phyloP scores from a whole-genome alignment of 2,113 vertebrate genomes.

The Chunga burmeisteri region DNA sequence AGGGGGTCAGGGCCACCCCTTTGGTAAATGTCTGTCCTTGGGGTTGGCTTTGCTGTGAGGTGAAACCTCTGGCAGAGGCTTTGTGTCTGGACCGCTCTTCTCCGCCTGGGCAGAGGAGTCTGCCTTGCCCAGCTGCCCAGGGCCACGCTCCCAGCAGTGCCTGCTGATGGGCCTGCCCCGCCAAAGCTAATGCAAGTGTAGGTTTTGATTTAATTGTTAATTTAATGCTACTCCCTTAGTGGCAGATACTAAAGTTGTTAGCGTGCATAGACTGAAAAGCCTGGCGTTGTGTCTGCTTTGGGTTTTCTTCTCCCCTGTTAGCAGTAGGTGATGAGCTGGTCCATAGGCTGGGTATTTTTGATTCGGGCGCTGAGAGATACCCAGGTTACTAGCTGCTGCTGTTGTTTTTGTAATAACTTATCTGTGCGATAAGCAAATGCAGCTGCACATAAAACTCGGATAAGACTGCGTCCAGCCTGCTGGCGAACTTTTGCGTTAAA shows the following conservation, averaged over 20 bases:
- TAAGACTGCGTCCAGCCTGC: background rate
- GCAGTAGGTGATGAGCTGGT: background rate
- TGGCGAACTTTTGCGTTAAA: background rate
- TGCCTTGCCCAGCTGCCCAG: background rate
- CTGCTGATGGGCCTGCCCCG: background rate
- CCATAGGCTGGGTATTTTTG: background rate
- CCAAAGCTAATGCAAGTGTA: background rate
- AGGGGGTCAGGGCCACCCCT: background rate
- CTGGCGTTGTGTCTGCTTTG: background rate
- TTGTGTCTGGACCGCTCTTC: background rate
- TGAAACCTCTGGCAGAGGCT: background rate
- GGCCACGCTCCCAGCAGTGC: background rate
- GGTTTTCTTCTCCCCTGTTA: background rate
- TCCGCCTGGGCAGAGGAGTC: background rate
- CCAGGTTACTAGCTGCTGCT: background rate
- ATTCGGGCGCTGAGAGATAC: background rate
- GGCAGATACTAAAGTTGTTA: background rate
- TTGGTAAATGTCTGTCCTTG: background rate
- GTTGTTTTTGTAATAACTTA: background rate
- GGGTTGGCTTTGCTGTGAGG: rapidly evolving
- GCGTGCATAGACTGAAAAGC: background rate
- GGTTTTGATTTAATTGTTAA: background rate
- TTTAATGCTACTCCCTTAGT: background rate
- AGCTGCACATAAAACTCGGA: background rate
- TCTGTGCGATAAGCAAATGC: background rate